Evolutionary conservation across 1,140 invertebrate genomes (phyloP).

Genomic region (Drosophila bifasciata): DNA sequence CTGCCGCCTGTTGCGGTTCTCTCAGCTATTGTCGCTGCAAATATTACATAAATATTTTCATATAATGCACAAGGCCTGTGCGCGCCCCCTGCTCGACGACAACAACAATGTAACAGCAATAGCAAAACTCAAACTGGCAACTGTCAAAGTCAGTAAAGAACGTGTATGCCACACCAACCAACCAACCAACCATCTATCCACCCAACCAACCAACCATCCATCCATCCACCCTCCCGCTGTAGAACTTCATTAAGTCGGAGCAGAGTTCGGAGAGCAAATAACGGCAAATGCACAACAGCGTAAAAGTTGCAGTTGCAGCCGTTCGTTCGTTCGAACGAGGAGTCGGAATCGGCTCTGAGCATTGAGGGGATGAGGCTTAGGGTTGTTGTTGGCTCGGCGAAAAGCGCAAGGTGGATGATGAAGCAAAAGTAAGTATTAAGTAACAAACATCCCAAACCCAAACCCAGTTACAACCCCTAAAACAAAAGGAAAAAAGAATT

Average conservation of each 20-base stretch:
- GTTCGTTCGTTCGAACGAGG: conserved; percentile 22
- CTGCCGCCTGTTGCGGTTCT: conserved; percentile 43
- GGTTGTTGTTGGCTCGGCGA: conserved; percentile 39
- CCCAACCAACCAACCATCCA: not conserved
- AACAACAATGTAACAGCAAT: conserved; percentile 28
- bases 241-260: conserved; percentile 53
- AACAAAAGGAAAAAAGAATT: conserved; percentile 65
- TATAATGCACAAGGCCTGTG: conserved; percentile 23
- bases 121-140: conserved; percentile 48
- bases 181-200: conserved; percentile 8
- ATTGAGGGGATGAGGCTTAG: conserved; percentile 23
- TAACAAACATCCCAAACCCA: too few relatives aligned
- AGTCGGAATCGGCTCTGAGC: conserved; percentile 7
- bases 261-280: conserved; percentile 5
- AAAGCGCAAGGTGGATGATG: conserved; percentile 80
- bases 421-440: conserved; percentile 69
- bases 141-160: conserved; percentile 63
- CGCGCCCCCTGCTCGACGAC: conserved; percentile 22
- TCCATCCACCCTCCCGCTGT: conserved; percentile 11
- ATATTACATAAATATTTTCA: conserved; percentile 53
- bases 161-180: too few relatives aligned
- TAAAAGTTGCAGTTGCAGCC: conserved; percentile 52
- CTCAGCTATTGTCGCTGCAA: not conserved
- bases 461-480: conserved; percentile 59
- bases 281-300: conserved; percentile 25